phyloP scores from a whole-genome alignment of 2,113 vertebrate genomes.

The Marcusenius ussheri region DNA sequence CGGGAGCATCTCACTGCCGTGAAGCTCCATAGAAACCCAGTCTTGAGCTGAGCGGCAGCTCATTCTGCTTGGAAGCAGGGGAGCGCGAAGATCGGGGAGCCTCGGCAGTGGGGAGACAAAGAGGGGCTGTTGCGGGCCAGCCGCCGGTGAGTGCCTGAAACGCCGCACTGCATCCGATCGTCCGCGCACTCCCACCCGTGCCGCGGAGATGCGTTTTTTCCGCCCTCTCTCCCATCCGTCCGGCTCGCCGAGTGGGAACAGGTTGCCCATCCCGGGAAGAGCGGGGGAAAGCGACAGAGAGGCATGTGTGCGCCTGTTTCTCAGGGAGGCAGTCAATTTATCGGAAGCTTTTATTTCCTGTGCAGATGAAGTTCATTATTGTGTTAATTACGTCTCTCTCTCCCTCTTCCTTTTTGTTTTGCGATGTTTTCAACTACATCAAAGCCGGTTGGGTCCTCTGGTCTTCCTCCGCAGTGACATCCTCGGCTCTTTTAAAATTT shows the following conservation, averaged over 20 bases:
- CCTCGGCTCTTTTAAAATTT: constrained; percentile 28
- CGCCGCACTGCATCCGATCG: constrained; percentile 35
- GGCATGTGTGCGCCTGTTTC: background rate
- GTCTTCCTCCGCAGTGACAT: constrained; percentile 11
- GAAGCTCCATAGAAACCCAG: constrained; percentile 65
- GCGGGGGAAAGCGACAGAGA: background rate
- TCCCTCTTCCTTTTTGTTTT: constrained; percentile 15
- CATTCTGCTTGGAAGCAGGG: constrained; percentile 56
- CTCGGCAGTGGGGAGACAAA: background rate
- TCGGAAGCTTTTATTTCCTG: constrained; percentile 29
- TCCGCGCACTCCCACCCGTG: background rate
- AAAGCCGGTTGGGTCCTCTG: constrained; percentile 18
- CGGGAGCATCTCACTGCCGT: constrained; percentile 40
- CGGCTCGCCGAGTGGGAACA: constrained; percentile 45
- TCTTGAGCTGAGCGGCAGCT: constrained; percentile 51
- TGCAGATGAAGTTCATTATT: constrained; percentile 29
- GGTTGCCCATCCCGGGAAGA: constrained; percentile 38
- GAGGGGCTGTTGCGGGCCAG: constrained; percentile 29
- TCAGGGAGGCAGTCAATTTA: constrained; percentile 32
- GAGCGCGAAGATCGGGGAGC: constrained; percentile 45
- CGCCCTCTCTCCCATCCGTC: constrained; percentile 32
- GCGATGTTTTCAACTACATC: constrained; percentile 22
- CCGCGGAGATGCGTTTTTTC: constrained; percentile 30
- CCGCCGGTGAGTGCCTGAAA: constrained; percentile 56
- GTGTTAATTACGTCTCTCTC: constrained; percentile 27